Evolutionary conservation across 2,113 vertebrate species (phyloP).

Genomic region (Rhea americana): DNA sequence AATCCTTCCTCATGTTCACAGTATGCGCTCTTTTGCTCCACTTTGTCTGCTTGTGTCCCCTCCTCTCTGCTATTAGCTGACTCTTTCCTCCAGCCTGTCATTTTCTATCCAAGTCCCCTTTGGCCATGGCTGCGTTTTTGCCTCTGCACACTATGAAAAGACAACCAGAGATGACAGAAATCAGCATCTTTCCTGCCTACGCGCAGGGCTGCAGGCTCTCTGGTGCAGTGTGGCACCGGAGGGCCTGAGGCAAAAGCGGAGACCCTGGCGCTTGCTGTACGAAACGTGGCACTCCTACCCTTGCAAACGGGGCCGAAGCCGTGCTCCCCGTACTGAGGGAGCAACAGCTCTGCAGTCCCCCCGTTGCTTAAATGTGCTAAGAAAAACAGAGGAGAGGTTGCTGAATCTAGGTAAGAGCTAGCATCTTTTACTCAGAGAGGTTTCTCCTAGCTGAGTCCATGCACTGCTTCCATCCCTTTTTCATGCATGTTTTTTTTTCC

Average conservation of each 20-base stretch:
- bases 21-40: neutral
- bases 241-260: neutral
- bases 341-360: neutral
- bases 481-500: neutral
- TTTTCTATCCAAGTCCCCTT: neutral
- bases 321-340: neutral
- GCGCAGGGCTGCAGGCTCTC: accelerated
- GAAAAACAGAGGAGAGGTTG: neutral
- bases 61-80: accelerated
- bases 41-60: neutral
- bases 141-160: neutral
- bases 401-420: neutral
- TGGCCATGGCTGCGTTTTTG: neutral
- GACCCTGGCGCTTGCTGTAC: neutral
- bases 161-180: neutral
- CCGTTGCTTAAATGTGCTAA: neutral
- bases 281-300: neutral
- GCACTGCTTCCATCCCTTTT: neutral
- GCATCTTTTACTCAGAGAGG: neutral
- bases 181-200: neutral
- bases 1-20: neutral
- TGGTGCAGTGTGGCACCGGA: neutral
- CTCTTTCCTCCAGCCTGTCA: neutral
- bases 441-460: neutral
- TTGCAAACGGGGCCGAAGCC: neutral